A percentile compares a stretch with the other conserved stretches of the same genome.
Evolutionary conservation across 2,113 vertebrate genomes (phyloP).

Genomic region (Gobio gobio): DNA sequence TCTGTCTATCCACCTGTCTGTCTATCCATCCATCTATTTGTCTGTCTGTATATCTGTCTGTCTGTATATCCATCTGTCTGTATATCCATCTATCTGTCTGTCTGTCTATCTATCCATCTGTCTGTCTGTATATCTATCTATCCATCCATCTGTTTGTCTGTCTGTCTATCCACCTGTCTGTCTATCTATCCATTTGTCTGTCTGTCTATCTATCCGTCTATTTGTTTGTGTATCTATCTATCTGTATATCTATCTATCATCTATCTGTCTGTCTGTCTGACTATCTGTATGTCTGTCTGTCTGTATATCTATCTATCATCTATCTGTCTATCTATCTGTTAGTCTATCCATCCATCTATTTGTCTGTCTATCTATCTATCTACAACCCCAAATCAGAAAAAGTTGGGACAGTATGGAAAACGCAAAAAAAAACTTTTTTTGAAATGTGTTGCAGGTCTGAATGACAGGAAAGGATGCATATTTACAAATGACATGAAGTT

Average conservation of each 20-base stretch:
- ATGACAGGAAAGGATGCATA: too few species aligned
- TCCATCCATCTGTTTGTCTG: background rate
- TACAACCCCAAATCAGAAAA: too few species aligned
- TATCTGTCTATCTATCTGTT: background rate
- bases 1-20: too few species aligned
- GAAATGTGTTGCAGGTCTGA: too few species aligned
- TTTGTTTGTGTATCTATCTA: background rate
- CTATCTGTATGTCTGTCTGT: too few species aligned
- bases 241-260: background rate
- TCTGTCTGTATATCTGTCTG: background rate
- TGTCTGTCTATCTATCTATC: background rate
- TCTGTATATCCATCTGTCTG: background rate
- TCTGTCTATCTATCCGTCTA: background rate
- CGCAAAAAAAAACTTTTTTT: too few species aligned
- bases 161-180: background rate
- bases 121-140: background rate
- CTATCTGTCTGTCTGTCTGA: background rate
- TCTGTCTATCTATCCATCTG: background rate
- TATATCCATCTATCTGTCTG: background rate
- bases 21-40: background rate
- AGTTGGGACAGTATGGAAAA: too few species aligned
- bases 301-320: too few species aligned
- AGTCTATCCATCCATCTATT: background rate
- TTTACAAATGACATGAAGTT: too few species aligned
- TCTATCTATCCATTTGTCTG: background rate